A percentile compares a stretch with the other conserved stretches of the same genome.
Evolutionary conservation across 2,113 vertebrate genomes (phyloP).

Genomic region (Macroglossus sobrinus): DNA sequence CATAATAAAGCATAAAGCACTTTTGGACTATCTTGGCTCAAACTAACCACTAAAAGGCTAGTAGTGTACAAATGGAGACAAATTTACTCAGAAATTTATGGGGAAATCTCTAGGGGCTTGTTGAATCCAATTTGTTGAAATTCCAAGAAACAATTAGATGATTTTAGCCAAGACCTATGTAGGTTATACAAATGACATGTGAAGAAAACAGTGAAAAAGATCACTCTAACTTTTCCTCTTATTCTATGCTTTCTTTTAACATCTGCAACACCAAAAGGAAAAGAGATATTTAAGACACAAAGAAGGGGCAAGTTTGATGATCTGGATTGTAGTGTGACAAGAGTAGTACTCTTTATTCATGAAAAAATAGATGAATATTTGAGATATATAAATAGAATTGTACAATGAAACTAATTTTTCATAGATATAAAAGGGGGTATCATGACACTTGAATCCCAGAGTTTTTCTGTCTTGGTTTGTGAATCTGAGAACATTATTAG

Average conservation of each 20-base stretch:
- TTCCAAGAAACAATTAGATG: neutral
- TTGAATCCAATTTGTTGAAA: neutral
- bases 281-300: neutral
- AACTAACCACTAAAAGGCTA: neutral
- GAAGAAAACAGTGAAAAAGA: neutral
- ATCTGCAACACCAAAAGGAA: neutral
- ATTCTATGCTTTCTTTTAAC: neutral
- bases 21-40: neutral
- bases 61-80: neutral
- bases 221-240: neutral
- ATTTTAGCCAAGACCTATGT: neutral
- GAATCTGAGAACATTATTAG: neutral
- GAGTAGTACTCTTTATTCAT: neutral
- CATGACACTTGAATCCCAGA: neutral
- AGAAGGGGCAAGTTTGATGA: neutral
- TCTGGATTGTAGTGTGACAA: neutral
- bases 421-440: neutral
- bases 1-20: neutral
- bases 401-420: neutral
- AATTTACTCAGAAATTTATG: neutral
- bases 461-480: neutral
- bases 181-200: neutral
- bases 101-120: neutral
- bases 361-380: neutral
- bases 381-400: neutral